Evolutionary conservation across 2,797 vertebrate species (phyloP).

Genomic region (Enteromius paludinosus): DNA sequence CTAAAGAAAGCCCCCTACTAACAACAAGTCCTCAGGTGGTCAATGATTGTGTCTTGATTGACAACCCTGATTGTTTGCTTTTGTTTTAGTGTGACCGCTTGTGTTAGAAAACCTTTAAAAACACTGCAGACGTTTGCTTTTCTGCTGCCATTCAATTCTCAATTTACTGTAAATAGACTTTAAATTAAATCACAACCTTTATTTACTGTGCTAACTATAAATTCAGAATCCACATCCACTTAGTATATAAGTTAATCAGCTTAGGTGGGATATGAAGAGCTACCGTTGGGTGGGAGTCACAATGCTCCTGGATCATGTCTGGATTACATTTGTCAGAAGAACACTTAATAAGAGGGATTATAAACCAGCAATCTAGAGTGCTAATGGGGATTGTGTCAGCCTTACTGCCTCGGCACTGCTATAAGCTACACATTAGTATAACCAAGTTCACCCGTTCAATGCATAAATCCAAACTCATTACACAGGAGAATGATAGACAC

Average conservation of each 20-base stretch:
- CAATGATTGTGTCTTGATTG: conserved; percentile 27
- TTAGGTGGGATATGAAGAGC: conserved; percentile 14
- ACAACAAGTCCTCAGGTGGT: neutral
- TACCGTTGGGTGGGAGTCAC: conserved; percentile 8
- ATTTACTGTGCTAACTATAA: neutral
- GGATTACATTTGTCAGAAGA: conserved; percentile 47
- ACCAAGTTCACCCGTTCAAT: conserved; percentile 5
- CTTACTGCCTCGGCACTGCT: conserved; percentile 4
- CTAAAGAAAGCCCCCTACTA: neutral
- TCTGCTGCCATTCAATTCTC: neutral
- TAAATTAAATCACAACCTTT: conserved; percentile 14
- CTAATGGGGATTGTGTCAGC: conserved; percentile 43
- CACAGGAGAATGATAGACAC: neutral
- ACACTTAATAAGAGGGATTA: conserved; percentile 51
- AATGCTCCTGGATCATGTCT: conserved; percentile 33
- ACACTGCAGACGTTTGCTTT: neutral
- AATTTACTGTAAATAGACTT: neutral
- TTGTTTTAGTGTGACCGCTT: neutral
- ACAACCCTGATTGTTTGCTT: conserved; percentile 23
- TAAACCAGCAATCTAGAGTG: conserved; percentile 35
- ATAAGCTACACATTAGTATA: conserved; percentile 7
- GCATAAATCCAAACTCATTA: conserved; percentile 21
- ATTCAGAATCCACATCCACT: neutral
- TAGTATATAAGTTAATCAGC: neutral
- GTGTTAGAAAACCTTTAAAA: conserved; percentile 13